A percentile compares a stretch with the other conserved stretches of the same genome.
phyloP scores from a whole-genome alignment of 2,113 vertebrate genomes.

The Melanotaenia duboulayi region DNA sequence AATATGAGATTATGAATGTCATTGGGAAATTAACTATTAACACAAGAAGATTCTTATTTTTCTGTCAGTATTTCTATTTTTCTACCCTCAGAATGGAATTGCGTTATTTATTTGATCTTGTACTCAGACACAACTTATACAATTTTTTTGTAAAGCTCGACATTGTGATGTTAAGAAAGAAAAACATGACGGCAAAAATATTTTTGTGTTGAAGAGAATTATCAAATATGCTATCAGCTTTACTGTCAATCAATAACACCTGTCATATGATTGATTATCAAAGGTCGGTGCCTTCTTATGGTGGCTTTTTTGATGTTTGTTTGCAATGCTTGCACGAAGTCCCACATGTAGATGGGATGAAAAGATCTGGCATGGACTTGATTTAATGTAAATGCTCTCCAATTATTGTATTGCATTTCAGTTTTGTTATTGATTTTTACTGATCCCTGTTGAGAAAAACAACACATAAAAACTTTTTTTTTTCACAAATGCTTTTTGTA shows the following conservation, averaged over 20 bases:
- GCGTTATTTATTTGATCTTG: slow-evolving; percentile 60
- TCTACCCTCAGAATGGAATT: slow-evolving; percentile 44
- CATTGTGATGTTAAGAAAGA: neutral
- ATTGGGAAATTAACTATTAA: neutral
- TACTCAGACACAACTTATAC: slow-evolving; percentile 5
- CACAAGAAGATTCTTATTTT: slow-evolving; percentile 25
- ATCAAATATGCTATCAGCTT: slow-evolving; percentile 24
- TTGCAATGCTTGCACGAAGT: slow-evolving; percentile 65
- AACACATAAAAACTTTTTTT: slow-evolving; percentile 48
- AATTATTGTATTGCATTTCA: slow-evolving; percentile 47
- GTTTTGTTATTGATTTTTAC: slow-evolving; percentile 67
- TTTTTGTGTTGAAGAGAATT: slow-evolving; percentile 21
- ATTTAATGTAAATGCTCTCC: slow-evolving; percentile 37
- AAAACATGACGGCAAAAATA: slow-evolving; percentile 19
- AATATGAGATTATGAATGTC: slow-evolving; percentile 27
- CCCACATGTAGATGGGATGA: slow-evolving; percentile 40
- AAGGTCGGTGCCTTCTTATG: slow-evolving; percentile 54
- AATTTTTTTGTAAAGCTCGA: slow-evolving; percentile 1
- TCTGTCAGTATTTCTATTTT: slow-evolving; percentile 62
- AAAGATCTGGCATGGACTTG: slow-evolving; percentile 29
- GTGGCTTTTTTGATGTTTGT: slow-evolving; percentile 38
- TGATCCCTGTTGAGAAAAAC: slow-evolving; percentile 53
- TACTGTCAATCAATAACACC: slow-evolving; percentile 31
- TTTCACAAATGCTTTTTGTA: slow-evolving; percentile 52
- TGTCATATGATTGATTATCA: slow-evolving; percentile 37